Conservation (phyloP, 1,140 invertebrate genomes). For the Sinonovacula constricta region DNA sequence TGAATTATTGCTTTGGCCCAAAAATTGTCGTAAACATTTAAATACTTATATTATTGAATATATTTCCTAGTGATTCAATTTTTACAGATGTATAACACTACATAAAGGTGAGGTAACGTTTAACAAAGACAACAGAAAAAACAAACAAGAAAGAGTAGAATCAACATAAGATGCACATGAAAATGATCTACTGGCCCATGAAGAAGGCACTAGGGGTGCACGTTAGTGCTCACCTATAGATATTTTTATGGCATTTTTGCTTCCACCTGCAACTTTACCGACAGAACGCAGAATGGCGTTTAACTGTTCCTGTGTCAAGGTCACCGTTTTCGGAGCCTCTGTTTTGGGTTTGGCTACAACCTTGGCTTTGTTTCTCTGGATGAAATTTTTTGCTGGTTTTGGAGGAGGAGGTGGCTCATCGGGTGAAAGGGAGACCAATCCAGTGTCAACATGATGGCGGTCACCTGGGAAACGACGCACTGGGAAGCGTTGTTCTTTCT, state of each 20-base stretch:
- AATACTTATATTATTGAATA: too few relatives aligned
- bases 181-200: too few relatives aligned
- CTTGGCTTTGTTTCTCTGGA: slow-evolving; percentile 60
- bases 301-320: slow-evolving; percentile 74
- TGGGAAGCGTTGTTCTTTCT: slow-evolving; percentile 57
- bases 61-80: too few relatives aligned
- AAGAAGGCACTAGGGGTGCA: too few relatives aligned
- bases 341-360: slow-evolving; percentile 32
- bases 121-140: too few relatives aligned
- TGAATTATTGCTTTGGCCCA: too few relatives aligned
- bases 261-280: slow-evolving; percentile 65
- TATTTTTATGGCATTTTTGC: slow-evolving; percentile 63
- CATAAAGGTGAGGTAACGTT: too few relatives aligned
- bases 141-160: too few relatives aligned
- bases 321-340: slow-evolving; percentile 60
- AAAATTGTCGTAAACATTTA: too few relatives aligned
- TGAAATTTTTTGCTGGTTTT: slow-evolving; percentile 65
- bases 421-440: slow-evolving; percentile 45
- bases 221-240: slow-evolving; percentile 62
- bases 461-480: slow-evolving; percentile 54
- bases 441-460: slow-evolving; percentile 45
- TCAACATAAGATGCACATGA: too few relatives aligned
- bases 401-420: slow-evolving; percentile 46
- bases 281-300: slow-evolving; percentile 73
- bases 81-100: too few relatives aligned